Percentiles rank a stretch among this genome's conserved stretches.
These are phyloP conservation scores for Encarsia formosa DNA, from an alignment of 2,888 invertebrate species.

Conservation along the genomic window DNA sequence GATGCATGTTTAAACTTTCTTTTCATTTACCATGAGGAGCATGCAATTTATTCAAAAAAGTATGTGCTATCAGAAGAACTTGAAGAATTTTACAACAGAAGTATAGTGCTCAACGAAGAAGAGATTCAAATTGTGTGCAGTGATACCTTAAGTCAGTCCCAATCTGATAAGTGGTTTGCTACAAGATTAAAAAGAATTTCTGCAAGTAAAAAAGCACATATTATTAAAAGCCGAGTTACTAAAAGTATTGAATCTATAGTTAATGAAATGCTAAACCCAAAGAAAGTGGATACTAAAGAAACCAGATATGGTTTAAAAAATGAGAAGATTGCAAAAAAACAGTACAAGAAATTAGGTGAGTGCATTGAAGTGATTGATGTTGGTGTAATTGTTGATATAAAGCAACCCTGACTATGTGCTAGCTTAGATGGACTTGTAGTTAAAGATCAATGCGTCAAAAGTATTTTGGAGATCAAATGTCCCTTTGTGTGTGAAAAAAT, in stretches of 20 bases:
- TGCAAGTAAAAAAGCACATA: background rate
- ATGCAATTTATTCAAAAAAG: too few species aligned
- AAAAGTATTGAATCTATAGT: slow-evolving; percentile 3
- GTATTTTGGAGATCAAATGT: slow-evolving; percentile 26
- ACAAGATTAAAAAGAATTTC: background rate
- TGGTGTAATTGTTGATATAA: background rate
- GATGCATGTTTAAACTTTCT: too few species aligned
- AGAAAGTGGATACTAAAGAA: background rate
- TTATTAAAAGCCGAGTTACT: background rate
- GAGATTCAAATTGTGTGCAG: background rate
- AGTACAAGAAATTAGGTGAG: background rate
- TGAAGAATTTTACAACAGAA: background rate
- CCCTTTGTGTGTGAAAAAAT: slow-evolving; percentile 17
- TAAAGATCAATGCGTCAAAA: slow-evolving; percentile 8
- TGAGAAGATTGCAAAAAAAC: background rate
- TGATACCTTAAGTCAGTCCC: background rate
- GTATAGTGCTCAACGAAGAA: background rate
- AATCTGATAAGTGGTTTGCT: background rate
- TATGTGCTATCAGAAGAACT: too few species aligned
- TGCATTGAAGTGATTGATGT: background rate
- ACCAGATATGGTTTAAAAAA: background rate
- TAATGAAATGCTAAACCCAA: background rate
- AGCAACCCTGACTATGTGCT: slow-evolving; percentile 24
- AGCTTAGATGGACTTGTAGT: slow-evolving; percentile 24
- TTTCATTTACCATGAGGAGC: too few species aligned